Conservation (phyloP, 2,113 vertebrate genomes). For the Melanostigma gelatinosum region DNA sequence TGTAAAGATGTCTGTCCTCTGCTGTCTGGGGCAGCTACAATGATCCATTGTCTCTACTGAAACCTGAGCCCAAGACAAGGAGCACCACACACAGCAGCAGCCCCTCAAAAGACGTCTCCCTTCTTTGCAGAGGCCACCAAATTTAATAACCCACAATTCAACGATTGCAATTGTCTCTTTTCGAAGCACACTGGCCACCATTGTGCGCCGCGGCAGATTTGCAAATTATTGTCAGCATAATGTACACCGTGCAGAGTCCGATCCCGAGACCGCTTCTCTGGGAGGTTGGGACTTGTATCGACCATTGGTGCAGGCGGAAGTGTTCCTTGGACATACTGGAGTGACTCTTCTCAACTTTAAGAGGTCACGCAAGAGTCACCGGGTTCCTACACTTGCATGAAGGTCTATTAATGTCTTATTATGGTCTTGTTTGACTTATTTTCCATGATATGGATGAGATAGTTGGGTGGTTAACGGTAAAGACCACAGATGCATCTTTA, state of each 20-base stretch:
- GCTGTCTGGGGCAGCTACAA: constrained; percentile 86
- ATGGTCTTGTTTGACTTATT: neutral
- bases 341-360: neutral
- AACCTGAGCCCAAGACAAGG: constrained; percentile 90
- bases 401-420: neutral
- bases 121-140: constrained; percentile 72
- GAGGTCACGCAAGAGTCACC: neutral
- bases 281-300: constrained; percentile 7
- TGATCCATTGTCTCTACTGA: constrained; percentile 90
- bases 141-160: constrained; percentile 73
- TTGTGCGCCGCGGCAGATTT: constrained; percentile 51
- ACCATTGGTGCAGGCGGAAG: neutral
- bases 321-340: neutral
- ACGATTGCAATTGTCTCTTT: constrained; percentile 64
- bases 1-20: constrained; percentile 90
- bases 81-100: constrained; percentile 84
- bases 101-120: constrained; percentile 66
- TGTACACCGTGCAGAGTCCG: constrained; percentile 14
- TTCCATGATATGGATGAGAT: neutral
- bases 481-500: neutral
- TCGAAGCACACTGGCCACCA: constrained; percentile 41
- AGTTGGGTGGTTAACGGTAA: neutral
- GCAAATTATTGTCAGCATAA: constrained; percentile 51
- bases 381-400: neutral
- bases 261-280: constrained; percentile 11